Conservation (phyloP, 2,113 vertebrate genomes). For the Oncorhynchus gorbuscha region DNA sequence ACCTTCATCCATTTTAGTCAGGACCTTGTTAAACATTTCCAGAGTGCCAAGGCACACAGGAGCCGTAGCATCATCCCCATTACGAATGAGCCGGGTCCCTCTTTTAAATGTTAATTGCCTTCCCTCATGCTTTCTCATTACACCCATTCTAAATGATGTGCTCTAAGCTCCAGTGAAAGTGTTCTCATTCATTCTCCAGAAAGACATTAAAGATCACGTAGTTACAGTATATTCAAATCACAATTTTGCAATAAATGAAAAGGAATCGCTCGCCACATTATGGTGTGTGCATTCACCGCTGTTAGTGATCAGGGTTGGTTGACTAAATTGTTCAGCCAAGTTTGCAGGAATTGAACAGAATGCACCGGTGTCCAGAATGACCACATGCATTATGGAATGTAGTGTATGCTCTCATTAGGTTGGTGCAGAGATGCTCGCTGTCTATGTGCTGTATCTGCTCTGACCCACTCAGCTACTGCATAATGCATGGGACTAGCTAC, state of each 20-base stretch:
- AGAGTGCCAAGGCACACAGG: constrained; percentile 46
- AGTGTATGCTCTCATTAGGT: constrained; percentile 29
- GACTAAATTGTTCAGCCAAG: constrained; percentile 11
- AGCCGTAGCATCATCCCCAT: constrained; percentile 40
- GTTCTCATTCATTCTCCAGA: constrained; percentile 43
- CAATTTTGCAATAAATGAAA: constrained; percentile 25
- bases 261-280: not conserved
- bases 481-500: constrained; percentile 20
- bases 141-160: constrained; percentile 55
- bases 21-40: constrained; percentile 62
- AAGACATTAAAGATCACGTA: constrained; percentile 43
- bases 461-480: constrained; percentile 10
- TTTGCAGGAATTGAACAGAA: constrained; percentile 24
- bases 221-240: constrained; percentile 29
- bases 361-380: constrained; percentile 21
- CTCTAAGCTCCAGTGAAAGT: constrained; percentile 36
- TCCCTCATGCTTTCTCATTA: constrained; percentile 62
- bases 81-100: constrained; percentile 51
- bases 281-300: constrained; percentile 6
- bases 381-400: constrained; percentile 31
- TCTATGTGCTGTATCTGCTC: constrained; percentile 8
- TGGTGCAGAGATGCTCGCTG: constrained; percentile 17
- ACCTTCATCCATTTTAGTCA: constrained; percentile 47
- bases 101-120: constrained; percentile 73
- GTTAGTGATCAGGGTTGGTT: constrained; percentile 7